Conservation (phyloP, 1,140 invertebrate species). For the Zelostemma sp. region DNA sequence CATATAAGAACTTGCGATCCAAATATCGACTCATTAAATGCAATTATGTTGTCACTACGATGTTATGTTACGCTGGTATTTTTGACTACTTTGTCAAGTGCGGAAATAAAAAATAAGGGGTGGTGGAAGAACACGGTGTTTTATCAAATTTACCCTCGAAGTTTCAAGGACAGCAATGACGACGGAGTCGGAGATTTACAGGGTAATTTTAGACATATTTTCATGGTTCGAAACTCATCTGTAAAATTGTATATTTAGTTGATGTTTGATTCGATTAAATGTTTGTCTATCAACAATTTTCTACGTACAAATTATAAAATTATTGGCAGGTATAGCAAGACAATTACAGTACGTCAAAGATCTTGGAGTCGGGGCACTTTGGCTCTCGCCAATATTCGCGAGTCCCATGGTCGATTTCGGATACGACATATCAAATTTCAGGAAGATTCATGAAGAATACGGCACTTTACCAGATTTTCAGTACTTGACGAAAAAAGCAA, state of each 20-base stretch:
- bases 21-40: slow-evolving; percentile 12
- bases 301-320: no score
- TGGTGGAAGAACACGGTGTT: slow-evolving; percentile 83
- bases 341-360: slow-evolving; percentile 69
- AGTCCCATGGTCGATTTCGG: slow-evolving; percentile 79
- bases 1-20: slow-evolving; percentile 29
- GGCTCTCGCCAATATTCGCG: slow-evolving; percentile 77
- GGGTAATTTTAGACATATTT: no score
- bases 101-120: slow-evolving; percentile 58
- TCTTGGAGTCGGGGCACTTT: slow-evolving; percentile 71
- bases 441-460: slow-evolving; percentile 72
- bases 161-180: slow-evolving; percentile 80
- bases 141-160: slow-evolving; percentile 84
- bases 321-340: slow-evolving; percentile 62
- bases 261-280: no score
- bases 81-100: slow-evolving; percentile 19
- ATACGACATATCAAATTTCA: slow-evolving; percentile 76
- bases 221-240: no score
- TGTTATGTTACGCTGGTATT: slow-evolving; percentile 23
- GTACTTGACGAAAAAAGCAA: slow-evolving; percentile 67
- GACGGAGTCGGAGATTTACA: slow-evolving; percentile 83
- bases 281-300: no score
- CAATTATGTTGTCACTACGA: slow-evolving; percentile 34
- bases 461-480: slow-evolving; percentile 77
- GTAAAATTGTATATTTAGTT: no score